These are phyloP conservation scores for Torymus auratus DNA, from an alignment of 2,888 invertebrate genomes.

Conservation along the genomic window DNA sequence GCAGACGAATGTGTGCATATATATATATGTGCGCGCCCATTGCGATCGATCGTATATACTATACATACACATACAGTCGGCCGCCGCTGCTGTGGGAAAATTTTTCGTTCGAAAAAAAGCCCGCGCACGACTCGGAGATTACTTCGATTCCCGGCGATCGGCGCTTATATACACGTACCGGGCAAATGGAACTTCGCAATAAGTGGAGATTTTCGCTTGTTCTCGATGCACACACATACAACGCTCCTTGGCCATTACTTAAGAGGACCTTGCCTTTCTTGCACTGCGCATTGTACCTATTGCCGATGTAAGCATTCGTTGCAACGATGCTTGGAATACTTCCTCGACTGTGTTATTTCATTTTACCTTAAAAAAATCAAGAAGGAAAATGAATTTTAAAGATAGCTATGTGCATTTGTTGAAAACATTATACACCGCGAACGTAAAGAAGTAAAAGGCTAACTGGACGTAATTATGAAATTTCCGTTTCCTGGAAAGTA, in stretches of 20 bases:
- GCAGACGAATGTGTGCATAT: background rate
- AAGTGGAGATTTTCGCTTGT: background rate
- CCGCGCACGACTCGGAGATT: conserved; percentile 41
- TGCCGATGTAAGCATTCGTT: too few relatives aligned
- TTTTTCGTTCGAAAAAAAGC: conserved; percentile 39
- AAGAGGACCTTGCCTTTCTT: too few relatives aligned
- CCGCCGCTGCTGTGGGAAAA: conserved; percentile 21
- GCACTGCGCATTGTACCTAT: too few relatives aligned
- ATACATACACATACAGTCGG: background rate
- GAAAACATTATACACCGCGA: too few relatives aligned
- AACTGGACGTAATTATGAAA: conserved; percentile 25
- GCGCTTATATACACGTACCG: background rate
- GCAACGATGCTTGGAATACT: too few relatives aligned
- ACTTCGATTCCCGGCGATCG: conserved; percentile 8
- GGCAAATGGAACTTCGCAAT: background rate
- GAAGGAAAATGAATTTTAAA: too few relatives aligned
- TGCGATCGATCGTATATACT: background rate
- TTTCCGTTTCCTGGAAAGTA: conserved; percentile 62
- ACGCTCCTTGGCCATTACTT: background rate
- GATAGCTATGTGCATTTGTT: too few relatives aligned
- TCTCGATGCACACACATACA: too few relatives aligned
- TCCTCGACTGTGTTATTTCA: too few relatives aligned
- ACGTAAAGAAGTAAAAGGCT: conserved; percentile 8
- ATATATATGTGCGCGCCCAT: background rate
- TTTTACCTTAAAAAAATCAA: too few relatives aligned